These are phyloP conservation scores for Acanthacorydalis orientalis DNA, from an alignment of 2,888 invertebrate species.

Conservation along the genomic window DNA sequence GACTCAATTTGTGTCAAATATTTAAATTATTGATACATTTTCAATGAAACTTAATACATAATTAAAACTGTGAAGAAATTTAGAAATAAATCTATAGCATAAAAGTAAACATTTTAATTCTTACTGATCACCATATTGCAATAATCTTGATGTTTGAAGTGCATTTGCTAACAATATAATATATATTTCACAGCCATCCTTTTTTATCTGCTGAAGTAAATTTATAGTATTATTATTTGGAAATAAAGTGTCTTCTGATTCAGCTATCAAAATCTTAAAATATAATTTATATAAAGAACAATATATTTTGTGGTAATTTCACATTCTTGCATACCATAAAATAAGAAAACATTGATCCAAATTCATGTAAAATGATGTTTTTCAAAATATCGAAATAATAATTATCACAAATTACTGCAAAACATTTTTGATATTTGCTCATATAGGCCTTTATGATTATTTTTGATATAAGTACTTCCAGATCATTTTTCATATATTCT, in stretches of 20 bases:
- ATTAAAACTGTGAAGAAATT: too few species aligned
- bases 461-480: conserved; percentile 18
- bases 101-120: neutral
- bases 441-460: conserved; percentile 11
- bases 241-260: conserved; percentile 44
- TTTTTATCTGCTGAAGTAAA: conserved; percentile 36
- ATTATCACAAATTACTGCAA: conserved; percentile 33
- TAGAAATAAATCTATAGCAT: too few species aligned
- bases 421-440: conserved; percentile 29
- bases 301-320: neutral
- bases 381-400: conserved; percentile 35
- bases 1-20: too few species aligned
- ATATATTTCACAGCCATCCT: conserved; percentile 52
- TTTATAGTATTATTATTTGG: conserved; percentile 41
- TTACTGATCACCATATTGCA: conserved; percentile 55
- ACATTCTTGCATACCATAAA: conserved; percentile 28
- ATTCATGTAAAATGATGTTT: conserved; percentile 29
- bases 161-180: conserved; percentile 57
- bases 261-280: conserved; percentile 23
- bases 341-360: conserved; percentile 26
- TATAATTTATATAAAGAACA: neutral
- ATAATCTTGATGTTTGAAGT: conserved; percentile 42
- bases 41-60: too few species aligned
- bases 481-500: neutral
- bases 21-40: too few species aligned